Base-by-base conservation (phyloP, 2,797 vertebrate genomes). In the Notolepis coatsorum region DNA sequence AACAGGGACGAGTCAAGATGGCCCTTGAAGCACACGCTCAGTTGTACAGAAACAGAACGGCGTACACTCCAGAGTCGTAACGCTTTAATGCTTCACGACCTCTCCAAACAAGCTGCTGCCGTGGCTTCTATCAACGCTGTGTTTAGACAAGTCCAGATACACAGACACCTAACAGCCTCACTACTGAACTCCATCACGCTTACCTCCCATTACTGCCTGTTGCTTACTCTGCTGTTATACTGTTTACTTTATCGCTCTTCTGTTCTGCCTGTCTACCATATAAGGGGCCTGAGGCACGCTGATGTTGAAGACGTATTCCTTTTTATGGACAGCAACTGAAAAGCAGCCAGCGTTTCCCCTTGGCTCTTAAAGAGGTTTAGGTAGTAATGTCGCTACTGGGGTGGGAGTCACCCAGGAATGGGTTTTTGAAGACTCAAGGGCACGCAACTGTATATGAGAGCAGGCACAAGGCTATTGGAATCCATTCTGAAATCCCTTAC, bases 81-180 rank as follows among this genome's bases (percentile, higher is more conserved):
- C 23, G 2, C 77, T 69, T 71, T 60, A 64, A 25, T 67, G 52
- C 53, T 74, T 67, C 21, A 67, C 62, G 74, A 53, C 55, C 42
- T 49, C 60, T 58, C 64, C 5, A 55, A 65, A 78, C 52, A 71
- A 59, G 57, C 30, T 31, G 31, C 62, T 27, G 71, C 68, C n/a
- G 38, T 84, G 87, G 33, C 75, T 86, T 76, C 56, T 67, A 25
- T 89, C 84, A 81, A 51, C 45, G 46, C n/a, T 63, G 27, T 90
- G 85, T 90, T 89, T 88, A 71, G 85, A 87, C 87, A 87, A 57
- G 73, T 78, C 60, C 60, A 53, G 57, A 60, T 89, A 89, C 37
- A 89, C 88, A 86, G 71, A 88, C 24, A 51, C 27, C 68, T 79
- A 62, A 47, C 76, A 69, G 84, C 65, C 59, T 38, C 5, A 28